Percentiles rank a stretch among this genome's conserved stretches.
Evolutionary conservation across 2,888 invertebrate genomes (phyloP).

Genomic region (Andricus curvator): DNA sequence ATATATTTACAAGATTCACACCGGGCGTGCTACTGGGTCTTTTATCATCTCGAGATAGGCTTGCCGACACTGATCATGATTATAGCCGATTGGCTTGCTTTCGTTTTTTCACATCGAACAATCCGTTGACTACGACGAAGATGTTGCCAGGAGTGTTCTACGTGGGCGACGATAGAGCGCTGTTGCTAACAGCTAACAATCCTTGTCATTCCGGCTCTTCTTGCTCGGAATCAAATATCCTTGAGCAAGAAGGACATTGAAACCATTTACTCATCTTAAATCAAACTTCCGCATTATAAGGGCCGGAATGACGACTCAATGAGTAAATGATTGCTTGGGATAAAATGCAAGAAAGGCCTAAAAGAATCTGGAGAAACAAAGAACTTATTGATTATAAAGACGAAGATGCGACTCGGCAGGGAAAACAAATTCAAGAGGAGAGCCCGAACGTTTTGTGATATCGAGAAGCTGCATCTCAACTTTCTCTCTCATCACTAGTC

Average conservation of each 20-base stretch:
- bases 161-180: constrained; percentile 42
- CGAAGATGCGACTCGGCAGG: not conserved
- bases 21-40: constrained; percentile 71
- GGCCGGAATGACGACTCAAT: constrained; percentile 17
- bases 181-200: constrained; percentile 25
- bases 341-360: constrained; percentile 42
- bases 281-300: not conserved
- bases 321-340: constrained; percentile 4
- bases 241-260: not conserved
- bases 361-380: constrained; percentile 27
- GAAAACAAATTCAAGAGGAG: constrained; percentile 5
- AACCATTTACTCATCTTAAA: not conserved
- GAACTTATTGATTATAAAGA: constrained; percentile 2
- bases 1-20: constrained; percentile 63
- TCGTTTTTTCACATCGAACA: constrained; percentile 54
- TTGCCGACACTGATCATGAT: constrained; percentile 42
- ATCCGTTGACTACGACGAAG: constrained; percentile 38
- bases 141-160: constrained; percentile 39
- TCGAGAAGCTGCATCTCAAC: constrained; percentile 29
- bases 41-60: constrained; percentile 60
- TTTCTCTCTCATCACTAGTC: constrained; percentile 27
- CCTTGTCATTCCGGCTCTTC: constrained; percentile 28
- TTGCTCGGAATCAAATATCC: constrained; percentile 7
- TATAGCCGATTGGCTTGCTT: constrained; percentile 58
- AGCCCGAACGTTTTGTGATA: constrained; percentile 42